Evolutionary conservation across 2,888 invertebrate genomes (phyloP).

Genomic region (Opisthograptis luteolata): DNA sequence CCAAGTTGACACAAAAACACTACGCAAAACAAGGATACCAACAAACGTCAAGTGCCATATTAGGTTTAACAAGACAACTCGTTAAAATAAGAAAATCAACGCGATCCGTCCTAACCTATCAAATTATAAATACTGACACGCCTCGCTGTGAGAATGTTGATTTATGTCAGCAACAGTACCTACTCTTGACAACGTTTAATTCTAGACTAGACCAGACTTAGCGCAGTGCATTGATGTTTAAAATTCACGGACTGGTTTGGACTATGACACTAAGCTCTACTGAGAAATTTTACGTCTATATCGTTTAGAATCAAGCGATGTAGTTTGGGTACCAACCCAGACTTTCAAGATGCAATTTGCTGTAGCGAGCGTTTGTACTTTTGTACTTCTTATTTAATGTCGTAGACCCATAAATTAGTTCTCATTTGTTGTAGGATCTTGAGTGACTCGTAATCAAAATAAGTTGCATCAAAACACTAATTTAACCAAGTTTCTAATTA

Average conservation of each 20-base stretch:
- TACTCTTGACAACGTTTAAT: conserved; percentile 5
- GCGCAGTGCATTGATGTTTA: not conserved
- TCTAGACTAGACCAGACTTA: conserved; percentile 1
- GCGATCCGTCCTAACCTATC: conserved; percentile 8
- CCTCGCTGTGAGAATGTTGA: conserved; percentile 7
- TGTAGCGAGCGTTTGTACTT: no score
- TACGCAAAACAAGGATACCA: not conserved
- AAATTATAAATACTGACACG: conserved; percentile 1
- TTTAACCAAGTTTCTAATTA: no score
- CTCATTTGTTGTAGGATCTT: no score
- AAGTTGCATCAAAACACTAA: no score
- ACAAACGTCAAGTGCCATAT: conserved; percentile 3
- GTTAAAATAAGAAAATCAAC: conserved; percentile 26
- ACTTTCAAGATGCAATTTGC: no score
- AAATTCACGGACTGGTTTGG: not conserved
- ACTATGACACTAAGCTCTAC: no score
- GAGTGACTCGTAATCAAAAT: no score
- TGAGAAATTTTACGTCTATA: no score
- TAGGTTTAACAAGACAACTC: conserved; percentile 31
- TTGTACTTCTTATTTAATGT: no score
- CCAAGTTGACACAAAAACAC: not conserved
- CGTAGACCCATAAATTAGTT: no score
- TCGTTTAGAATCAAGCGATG: no score
- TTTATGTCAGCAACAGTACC: not conserved
- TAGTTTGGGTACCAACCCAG: no score